Conservation (phyloP, 92 coral and sea anemone species). For the Parazoanthus swiftii region DNA sequence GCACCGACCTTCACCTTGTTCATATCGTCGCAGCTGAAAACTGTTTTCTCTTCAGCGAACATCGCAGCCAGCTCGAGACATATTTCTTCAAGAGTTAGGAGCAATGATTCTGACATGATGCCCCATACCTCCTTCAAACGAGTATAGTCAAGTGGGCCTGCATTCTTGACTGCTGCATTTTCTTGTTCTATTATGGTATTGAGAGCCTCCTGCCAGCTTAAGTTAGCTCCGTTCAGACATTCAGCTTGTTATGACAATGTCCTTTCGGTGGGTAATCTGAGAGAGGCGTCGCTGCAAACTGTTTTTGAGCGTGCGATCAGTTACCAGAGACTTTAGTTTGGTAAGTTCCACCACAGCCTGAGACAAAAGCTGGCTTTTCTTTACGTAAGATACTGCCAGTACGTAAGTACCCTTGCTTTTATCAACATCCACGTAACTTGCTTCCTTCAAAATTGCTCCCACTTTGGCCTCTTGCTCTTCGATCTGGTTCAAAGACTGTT, state of each 20-base stretch:
- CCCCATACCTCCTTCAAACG: constrained; percentile 24
- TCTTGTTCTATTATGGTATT: constrained; percentile 9
- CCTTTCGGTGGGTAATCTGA: constrained; percentile 32
- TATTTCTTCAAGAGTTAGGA: neutral
- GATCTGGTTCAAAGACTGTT: constrained; percentile 5
- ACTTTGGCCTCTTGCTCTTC: constrained; percentile 24
- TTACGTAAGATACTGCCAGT: constrained; percentile 13
- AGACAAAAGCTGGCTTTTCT: constrained; percentile 10
- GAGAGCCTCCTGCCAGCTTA: constrained; percentile 19
- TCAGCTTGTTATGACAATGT: constrained; percentile 10
- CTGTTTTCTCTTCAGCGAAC: too few species aligned
- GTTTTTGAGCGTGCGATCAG: constrained; percentile 3
- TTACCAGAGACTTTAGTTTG: constrained; percentile 2
- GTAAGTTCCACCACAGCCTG: constrained; percentile 21
- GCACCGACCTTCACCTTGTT: too few species aligned
- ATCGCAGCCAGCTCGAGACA: too few species aligned
- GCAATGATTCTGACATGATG: constrained; percentile 1
- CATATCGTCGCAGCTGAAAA: constrained; percentile 6
- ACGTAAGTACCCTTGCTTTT: constrained; percentile 16
- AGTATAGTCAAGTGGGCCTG: neutral
- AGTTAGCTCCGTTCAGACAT: constrained; percentile 23
- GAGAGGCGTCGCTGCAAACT: constrained; percentile 16
- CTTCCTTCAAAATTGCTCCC: neutral
- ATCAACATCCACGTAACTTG: constrained; percentile 29
- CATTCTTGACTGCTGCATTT: constrained; percentile 21